Conservation (phyloP, 2,113 vertebrate species). For the Microcebus griseorufus region DNA sequence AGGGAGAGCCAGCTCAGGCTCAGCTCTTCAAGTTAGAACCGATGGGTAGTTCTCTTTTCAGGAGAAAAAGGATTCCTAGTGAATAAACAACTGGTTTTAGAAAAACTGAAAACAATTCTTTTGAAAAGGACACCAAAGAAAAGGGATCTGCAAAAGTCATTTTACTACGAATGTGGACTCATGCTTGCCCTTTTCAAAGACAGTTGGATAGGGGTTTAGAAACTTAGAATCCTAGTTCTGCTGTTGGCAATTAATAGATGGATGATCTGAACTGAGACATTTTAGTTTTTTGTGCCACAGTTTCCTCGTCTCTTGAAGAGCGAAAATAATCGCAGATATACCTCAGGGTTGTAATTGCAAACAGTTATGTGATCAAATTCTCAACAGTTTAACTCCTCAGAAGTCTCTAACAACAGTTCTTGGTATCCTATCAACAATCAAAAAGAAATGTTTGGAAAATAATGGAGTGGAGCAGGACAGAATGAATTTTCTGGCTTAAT, state of each 20-base stretch:
- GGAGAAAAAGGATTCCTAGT: background rate
- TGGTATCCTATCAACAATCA: background rate
- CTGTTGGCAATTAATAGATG: background rate
- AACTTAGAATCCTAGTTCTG: background rate
- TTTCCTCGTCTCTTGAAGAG: background rate
- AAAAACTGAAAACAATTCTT: background rate
- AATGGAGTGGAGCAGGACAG: background rate
- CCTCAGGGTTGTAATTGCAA: background rate
- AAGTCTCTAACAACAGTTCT: background rate
- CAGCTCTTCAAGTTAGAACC: background rate
- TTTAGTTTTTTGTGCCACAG: background rate
- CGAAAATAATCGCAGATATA: background rate
- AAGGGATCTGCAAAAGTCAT: background rate
- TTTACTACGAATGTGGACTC: background rate
- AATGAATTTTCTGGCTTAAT: background rate
- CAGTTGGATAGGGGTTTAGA: background rate
- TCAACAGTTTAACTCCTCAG: background rate
- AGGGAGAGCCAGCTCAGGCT: background rate
- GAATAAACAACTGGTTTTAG: background rate
- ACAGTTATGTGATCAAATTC: background rate
- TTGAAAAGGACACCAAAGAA: background rate
- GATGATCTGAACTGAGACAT: background rate
- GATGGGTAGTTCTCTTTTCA: background rate
- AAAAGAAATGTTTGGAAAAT: background rate
- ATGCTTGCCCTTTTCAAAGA: background rate